A percentile compares a stretch with the other conserved stretches of the same genome.
Evolutionary conservation across 2,888 invertebrate genomes (phyloP).

Genomic region (Scaptomyza tumidula): DNA sequence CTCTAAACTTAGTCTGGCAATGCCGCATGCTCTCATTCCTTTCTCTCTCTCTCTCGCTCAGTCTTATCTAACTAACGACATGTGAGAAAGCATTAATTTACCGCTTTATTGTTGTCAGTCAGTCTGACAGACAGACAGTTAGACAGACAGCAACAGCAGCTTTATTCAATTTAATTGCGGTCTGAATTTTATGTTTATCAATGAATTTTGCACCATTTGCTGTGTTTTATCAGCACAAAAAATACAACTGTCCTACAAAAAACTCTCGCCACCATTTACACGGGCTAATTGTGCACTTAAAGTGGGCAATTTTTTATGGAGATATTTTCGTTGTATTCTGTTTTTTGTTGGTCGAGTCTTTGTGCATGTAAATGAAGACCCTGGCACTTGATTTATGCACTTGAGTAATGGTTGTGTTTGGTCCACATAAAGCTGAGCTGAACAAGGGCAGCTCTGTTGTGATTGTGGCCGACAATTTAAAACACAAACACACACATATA

Average conservation of each 20-base stretch:
- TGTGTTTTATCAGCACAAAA: slow-evolving; percentile 12
- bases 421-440: slow-evolving; percentile 21
- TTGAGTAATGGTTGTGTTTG: slow-evolving; percentile 60
- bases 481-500: neutral
- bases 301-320: slow-evolving; percentile 33
- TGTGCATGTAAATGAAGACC: slow-evolving; percentile 53
- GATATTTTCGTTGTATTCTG: slow-evolving; percentile 1
- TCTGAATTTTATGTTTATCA: slow-evolving; percentile 18
- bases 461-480: slow-evolving; percentile 45
- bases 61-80: slow-evolving; percentile 6
- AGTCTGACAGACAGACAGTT: neutral
- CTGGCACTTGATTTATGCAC: slow-evolving; percentile 64
- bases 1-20: slow-evolving; percentile 8
- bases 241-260: neutral
- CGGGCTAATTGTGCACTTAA: slow-evolving; percentile 64
- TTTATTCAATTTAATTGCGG: slow-evolving; percentile 12
- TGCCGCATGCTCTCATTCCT: neutral
- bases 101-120: neutral
- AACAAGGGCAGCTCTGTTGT: slow-evolving; percentile 17
- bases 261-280: slow-evolving; percentile 14
- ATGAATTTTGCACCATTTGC: slow-evolving; percentile 33
- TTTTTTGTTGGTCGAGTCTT: slow-evolving; percentile 16
- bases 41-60: neutral
- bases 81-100: slow-evolving; percentile 10
- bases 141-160: neutral